Base-by-base conservation (phyloP, 1,140 invertebrate genomes). In the Drosophila kurseongensis region DNA sequence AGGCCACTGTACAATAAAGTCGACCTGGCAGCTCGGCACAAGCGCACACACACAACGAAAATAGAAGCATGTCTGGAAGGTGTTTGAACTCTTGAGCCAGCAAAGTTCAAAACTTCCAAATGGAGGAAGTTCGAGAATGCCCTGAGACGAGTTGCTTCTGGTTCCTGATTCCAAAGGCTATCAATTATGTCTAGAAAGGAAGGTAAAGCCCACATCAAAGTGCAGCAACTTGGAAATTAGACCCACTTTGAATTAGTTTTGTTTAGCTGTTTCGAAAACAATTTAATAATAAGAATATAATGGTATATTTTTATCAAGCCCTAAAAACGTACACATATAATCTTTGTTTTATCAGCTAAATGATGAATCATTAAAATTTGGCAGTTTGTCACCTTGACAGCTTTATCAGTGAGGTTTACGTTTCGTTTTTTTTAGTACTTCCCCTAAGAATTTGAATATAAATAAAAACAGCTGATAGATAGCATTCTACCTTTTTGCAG, bases 1-100 rank as follows among this genome's bases (percentile, higher is more conserved):
- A 54, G 59, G 62, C 36, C 56, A 47, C 54, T 54, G 60, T 58
- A 81, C 61, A 77, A 80, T 68, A 36, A 58, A 56, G 72, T 56
- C 75, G 67, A 73, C 80, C 76, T 84, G 81, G 65, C 59, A 62
- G 75, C 60, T 50, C 69, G 62, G 23, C 29, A 29, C 57, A 67
- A n/a, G 54, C 42, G 35, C 35, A 56, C 40, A 72, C 16, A 14
- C n/a, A 32, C 42, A 55, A 4, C 36, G n/a, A 36, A n/a, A 23
- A 51, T 38, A 38, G 10, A 38, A 38, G 12, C 10, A 12, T 16
- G 67, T 40, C 10, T 48, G 18, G 54, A 77, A 85, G 82, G 78
- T 88, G 78, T 78, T 86, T 85, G 82, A 85, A 81, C 82, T 42
- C 78, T 23, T 23, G 48, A 45, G 38, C 45, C n/a, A 55, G 60